These are phyloP conservation scores for Eudasyphora cyanicolor DNA, from an alignment of 2,888 invertebrate species.

Conservation along the genomic window DNA sequence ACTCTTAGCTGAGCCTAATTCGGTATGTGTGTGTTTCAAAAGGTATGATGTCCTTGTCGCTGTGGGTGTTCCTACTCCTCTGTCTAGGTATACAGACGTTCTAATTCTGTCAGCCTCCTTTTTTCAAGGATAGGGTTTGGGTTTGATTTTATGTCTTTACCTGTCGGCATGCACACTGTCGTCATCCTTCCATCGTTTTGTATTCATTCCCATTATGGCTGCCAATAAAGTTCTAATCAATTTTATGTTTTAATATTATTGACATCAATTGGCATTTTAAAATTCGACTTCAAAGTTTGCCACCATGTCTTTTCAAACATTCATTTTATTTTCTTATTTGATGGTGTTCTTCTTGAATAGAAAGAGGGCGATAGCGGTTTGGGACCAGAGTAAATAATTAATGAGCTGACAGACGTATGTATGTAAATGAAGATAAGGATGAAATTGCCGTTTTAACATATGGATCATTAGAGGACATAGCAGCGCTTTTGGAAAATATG, in stretches of 20 bases:
- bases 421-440: too few species aligned
- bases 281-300: background rate
- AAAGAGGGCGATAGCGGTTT: background rate
- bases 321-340: background rate
- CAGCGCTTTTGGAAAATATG: too few species aligned
- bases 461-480: too few species aligned
- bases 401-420: too few species aligned
- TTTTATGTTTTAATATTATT: slow-evolving; percentile 71
- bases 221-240: slow-evolving; percentile 69
- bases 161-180: slow-evolving; percentile 70
- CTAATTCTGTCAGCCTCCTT: background rate
- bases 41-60: background rate
- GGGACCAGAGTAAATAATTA: background rate
- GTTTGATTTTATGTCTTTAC: slow-evolving; percentile 65
- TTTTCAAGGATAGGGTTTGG: background rate
- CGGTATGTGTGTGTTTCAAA: background rate
- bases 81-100: background rate
- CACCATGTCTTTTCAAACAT: background rate
- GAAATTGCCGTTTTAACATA: too few species aligned
- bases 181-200: slow-evolving; percentile 68
- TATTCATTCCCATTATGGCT: slow-evolving; percentile 68
- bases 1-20: background rate
- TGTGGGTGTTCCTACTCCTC: background rate
- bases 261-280: slow-evolving; percentile 49
- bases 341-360: too few species aligned